Base-by-base conservation (phyloP, 2,888 invertebrate genomes). In the Harpagoxenus sublaevis region DNA sequence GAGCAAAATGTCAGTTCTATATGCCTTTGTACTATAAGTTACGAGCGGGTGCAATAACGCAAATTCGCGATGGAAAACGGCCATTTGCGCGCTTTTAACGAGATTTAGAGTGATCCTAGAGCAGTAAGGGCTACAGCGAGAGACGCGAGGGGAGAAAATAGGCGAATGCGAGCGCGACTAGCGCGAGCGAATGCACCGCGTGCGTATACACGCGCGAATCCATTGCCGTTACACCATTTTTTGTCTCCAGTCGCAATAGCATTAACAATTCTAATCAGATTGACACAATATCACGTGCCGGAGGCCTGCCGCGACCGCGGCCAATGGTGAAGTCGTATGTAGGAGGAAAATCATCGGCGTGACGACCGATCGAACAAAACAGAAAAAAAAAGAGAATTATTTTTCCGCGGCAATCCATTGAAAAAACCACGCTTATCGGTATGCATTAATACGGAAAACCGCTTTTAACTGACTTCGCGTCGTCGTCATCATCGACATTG, bases 231-330 rank as follows among this genome's bases (percentile, higher is more conserved):
- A 53, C 78, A 45, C 45, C 65, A 81, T 85, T 86, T 85, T 70
- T 86, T 85, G 77, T 74, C 28, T 10, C 15, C 18, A 71, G 68
- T 79, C 42, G 42, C 71, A 77, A 86, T 84, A 63, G 60, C 79
- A 94, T 94, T 94, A 94, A 93, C 93, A 94, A 93, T 95, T 93
- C 94, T 93, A 94, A 94, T 94, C 73, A 90, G 93, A 93, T 94
- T 94, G 94, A 92, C 86, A 94, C 94, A 94, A 94, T 94, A 95
- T 94, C 94, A 94, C 94, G 94, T 94, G 90, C 90, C 89, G 94
- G 94, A 94, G 94, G 94, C 94, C 94, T 94, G 94, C 92, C 94
- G 87, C 86, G 68, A 75, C 85, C 55, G 83, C 90, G 91, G 91
- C 94, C 94, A 94, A 94, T 94, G 88, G 90, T 81, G 89, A 92